A percentile compares a stretch with the other conserved stretches of the same genome.
Evolutionary conservation across 2,113 vertebrate genomes (phyloP).

Genomic region (Eclectus roratus): DNA sequence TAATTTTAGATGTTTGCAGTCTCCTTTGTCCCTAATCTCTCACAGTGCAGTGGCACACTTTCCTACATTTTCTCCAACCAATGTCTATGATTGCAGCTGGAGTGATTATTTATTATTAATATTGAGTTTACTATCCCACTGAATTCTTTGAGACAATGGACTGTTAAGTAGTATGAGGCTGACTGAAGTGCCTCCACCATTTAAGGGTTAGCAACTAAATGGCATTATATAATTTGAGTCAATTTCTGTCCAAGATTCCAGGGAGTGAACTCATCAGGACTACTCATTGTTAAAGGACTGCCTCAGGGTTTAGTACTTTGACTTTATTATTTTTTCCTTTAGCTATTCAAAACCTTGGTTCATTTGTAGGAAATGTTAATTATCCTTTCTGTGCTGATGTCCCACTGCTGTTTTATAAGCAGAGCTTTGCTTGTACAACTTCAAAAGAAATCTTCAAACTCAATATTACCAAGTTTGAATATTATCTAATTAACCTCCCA

Average conservation of each 20-base stretch:
- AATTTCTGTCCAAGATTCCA: constrained; percentile 67
- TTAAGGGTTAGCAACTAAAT: constrained; percentile 57
- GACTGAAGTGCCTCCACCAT: constrained; percentile 47
- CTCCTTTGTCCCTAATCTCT: neutral
- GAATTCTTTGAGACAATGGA: constrained; percentile 53
- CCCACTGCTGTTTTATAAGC: constrained; percentile 64
- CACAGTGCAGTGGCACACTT: neutral
- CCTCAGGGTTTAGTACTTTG: constrained; percentile 70
- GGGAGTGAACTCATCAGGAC: constrained; percentile 67
- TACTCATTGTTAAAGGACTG: constrained; percentile 71
- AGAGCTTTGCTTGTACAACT: constrained; percentile 66
- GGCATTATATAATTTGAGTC: constrained; percentile 64
- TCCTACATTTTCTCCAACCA: constrained; percentile 22
- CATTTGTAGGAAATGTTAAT: constrained; percentile 70
- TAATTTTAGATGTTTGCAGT: neutral
- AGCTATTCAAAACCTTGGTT: constrained; percentile 68
- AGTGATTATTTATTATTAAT: constrained; percentile 58
- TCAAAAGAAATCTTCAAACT: constrained; percentile 73
- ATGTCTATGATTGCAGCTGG: neutral
- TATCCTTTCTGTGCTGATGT: constrained; percentile 63
- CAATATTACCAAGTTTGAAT: constrained; percentile 70
- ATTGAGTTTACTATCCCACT: constrained; percentile 24
- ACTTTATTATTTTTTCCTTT: constrained; percentile 67
- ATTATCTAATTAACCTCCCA: constrained; percentile 79
- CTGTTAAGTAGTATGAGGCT: neutral